phyloP scores from a whole-genome alignment of 2,113 vertebrate genomes.

The Dendrocopos noguchii region DNA sequence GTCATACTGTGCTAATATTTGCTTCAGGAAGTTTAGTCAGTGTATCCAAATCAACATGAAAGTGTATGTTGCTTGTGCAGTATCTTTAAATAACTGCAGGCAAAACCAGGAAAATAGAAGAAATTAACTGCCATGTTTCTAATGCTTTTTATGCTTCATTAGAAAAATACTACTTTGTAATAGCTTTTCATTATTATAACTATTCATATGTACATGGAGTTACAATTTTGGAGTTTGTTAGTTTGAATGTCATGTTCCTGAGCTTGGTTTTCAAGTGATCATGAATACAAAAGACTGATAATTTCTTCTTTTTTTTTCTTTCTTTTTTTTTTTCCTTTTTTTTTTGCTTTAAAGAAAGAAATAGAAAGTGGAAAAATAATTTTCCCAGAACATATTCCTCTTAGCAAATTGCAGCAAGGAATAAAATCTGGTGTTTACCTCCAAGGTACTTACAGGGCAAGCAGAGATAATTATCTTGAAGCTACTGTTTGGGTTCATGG shows the following conservation, averaged over 20 bases:
- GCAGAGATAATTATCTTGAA: constrained; percentile 96
- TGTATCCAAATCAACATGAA: not conserved
- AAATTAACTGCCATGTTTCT: not conserved
- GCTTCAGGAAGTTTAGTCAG: not conserved
- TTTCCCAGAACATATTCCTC: constrained; percentile 92
- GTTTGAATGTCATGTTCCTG: not conserved
- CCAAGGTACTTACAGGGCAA: constrained; percentile 93
- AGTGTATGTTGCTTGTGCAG: not conserved
- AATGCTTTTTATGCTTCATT: not conserved
- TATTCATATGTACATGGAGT: not conserved
- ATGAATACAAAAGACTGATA: not conserved
- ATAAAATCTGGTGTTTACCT: constrained; percentile 90
- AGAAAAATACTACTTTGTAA: not conserved
- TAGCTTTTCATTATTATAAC: not conserved
- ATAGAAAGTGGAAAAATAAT: constrained; percentile 87
- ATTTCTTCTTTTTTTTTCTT: not conserved
- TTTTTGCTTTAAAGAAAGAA: constrained; percentile 81
- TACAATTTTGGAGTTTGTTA: not conserved
- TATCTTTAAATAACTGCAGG: not conserved
- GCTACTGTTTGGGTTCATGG: constrained; percentile 93
- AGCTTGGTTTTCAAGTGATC: not conserved
- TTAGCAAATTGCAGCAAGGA: constrained; percentile 92
- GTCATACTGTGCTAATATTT: not conserved
- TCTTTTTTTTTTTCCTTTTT: not conserved
- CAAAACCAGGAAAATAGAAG: not conserved